Percentiles rank a stretch among this genome's conserved stretches.
Conservation (phyloP, 2,888 invertebrate genomes). For the Rhorus exstirpatorius region DNA sequence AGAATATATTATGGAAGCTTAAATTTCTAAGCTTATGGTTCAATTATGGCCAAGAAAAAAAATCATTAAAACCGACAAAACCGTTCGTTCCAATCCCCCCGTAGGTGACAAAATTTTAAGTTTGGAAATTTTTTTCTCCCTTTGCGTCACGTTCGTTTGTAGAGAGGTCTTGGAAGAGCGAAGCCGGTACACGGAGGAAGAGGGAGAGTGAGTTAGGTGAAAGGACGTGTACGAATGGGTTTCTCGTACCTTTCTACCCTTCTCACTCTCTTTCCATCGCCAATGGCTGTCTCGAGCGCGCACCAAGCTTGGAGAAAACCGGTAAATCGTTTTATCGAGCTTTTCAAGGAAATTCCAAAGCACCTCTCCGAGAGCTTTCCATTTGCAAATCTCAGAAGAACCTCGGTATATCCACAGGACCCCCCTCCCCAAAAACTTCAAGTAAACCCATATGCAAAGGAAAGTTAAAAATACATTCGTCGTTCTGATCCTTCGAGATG, state of each 20-base stretch:
- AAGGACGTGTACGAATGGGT: conserved; percentile 30
- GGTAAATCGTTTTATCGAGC: conserved; percentile 52
- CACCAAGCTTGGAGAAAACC: conserved; percentile 29
- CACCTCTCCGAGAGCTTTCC: conserved; percentile 1
- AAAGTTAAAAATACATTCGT: too few species aligned
- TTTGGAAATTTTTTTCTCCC: conserved; percentile 44
- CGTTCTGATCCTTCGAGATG: neutral
- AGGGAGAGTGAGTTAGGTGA: conserved; percentile 31
- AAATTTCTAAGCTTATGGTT: too few species aligned
- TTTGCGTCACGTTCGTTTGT: conserved; percentile 44
- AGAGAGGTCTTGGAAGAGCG: neutral
- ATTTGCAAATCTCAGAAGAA: neutral
- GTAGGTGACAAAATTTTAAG: conserved; percentile 11
- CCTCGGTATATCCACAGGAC: too few species aligned
- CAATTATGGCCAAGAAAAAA: too few species aligned
- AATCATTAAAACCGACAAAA: conserved; percentile 1
- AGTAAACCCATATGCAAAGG: neutral
- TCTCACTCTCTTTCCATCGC: conserved; percentile 16
- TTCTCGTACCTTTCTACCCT: conserved; percentile 16
- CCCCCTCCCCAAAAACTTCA: too few species aligned
- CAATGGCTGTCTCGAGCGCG: conserved; percentile 34
- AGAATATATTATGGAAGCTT: too few species aligned
- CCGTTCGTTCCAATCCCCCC: neutral
- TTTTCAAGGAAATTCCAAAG: conserved; percentile 38
- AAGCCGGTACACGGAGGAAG: conserved; percentile 2